A percentile compares a stretch with the other conserved stretches of the same genome.
phyloP scores from a whole-genome alignment of 2,797 vertebrate species.

The Sebastes diaconus region DNA sequence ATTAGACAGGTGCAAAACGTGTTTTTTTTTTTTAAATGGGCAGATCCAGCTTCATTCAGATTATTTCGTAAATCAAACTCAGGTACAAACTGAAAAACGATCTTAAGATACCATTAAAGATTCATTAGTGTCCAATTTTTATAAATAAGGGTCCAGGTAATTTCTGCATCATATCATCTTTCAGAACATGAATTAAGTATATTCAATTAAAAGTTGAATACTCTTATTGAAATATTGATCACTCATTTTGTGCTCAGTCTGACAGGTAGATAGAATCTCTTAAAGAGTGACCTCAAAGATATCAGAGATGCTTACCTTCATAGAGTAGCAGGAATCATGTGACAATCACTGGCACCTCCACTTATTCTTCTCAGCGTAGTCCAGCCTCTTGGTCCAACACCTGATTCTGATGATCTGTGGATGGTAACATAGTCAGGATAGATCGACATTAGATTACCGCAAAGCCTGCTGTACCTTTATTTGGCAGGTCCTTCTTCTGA shows the following conservation, averaged over 20 bases:
- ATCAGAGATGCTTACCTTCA: neutral
- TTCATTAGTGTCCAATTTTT: conserved; percentile 11
- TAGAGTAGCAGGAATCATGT: neutral
- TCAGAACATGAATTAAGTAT: neutral
- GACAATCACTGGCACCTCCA: neutral
- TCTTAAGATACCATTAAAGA: conserved; percentile 4
- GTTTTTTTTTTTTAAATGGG: conserved; percentile 39
- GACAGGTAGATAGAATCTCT: neutral
- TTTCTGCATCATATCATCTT: conserved; percentile 6
- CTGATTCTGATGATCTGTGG: neutral
- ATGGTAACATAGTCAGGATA: neutral
- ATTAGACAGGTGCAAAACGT: conserved; percentile 26
- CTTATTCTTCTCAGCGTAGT: neutral
- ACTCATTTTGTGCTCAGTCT: neutral
- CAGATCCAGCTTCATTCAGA: conserved; percentile 7
- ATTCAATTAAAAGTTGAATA: neutral
- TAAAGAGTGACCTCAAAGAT: neutral
- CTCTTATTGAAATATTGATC: neutral
- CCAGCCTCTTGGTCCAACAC: neutral
- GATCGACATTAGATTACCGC: neutral
- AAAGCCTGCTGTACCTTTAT: neutral
- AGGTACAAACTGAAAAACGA: conserved; percentile 10
- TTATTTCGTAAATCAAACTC: conserved; percentile 31
- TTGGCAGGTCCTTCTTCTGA: neutral
- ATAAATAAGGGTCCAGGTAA: conserved; percentile 18